Evolutionary conservation across 2,888 invertebrate genomes (phyloP), one percentile per base, ranked within the genome.

Genomic region (Polia nebulosa): DNA sequence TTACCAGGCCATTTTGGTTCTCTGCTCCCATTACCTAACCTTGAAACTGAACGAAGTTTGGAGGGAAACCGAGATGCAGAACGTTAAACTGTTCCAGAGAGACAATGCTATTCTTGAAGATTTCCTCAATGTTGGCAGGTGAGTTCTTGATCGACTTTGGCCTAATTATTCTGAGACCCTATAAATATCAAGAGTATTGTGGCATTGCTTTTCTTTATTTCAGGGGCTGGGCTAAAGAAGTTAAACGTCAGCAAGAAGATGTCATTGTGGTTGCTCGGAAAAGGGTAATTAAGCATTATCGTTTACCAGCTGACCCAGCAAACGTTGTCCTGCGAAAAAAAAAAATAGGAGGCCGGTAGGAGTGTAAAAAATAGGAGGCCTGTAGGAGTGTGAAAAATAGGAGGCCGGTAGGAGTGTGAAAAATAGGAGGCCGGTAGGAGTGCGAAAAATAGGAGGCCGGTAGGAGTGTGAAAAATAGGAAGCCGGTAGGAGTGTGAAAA

Each of bases 181-280:
- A n/a, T n/a, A n/a, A n/a, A n/a, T n/a, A 39, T 1, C 6, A 32
- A 13, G 58, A 13, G 13, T 29, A 11, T 32, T 17, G 17, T 13
- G 3, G 22, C 34, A 8, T n/a, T 27, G 9, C 8, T 13, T 27
- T 25, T 29, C 11, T 4, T 44, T 41, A 29, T 88, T 89, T 6
- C 82, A 95, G 95, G 32, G 92, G 94, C 6, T 95, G 95, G 95
- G 89, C 90, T 1, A 90, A 87, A 77, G 90, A 92, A 77, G 88
- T 95, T 51, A 87, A 89, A 75, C 85, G 76, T 25, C 88, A 91
- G 69, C 95, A 95, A 83, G 87, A 91, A 69, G 83, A 88, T n/a
- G 86, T 93, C 0, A 67, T 94, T 29, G 79, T 87, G 59, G 83
- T 76, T 13, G 83, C 88, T 44, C 84, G 83, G 47, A 86, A 87